Evolutionary conservation across 2,888 invertebrate species (phyloP).

Genomic region (Hirtodrosophila cameraria): DNA sequence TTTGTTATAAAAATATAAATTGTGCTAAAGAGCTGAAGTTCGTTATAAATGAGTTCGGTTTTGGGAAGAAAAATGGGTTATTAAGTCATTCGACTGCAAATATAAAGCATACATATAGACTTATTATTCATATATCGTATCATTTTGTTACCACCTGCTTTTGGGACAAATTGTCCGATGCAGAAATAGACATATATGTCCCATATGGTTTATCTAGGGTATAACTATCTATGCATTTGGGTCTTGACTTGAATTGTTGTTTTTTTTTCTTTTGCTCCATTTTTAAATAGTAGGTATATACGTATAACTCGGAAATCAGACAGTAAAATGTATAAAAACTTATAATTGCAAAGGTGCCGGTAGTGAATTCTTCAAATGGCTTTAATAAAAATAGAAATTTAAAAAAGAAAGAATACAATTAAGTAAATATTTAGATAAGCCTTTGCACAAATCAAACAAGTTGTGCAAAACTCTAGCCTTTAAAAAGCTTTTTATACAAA

Average conservation of each 20-base stretch:
- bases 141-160: conserved; percentile 3
- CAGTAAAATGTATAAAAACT: conserved; percentile 10
- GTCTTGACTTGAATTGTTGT: no score
- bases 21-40: no score
- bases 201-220: no score
- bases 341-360: conserved; percentile 66
- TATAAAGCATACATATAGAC: conserved; percentile 4
- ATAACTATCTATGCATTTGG: no score
- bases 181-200: no score
- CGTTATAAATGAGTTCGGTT: no score
- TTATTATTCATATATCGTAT: conserved; percentile 6
- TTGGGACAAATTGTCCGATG: conserved; percentile 2
- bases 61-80: no score
- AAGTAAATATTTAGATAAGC: conserved; percentile 30
- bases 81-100: neutral
- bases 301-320: neutral
- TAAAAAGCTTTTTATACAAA: conserved; percentile 37
- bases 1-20: no score
- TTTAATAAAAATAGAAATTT: conserved; percentile 74
- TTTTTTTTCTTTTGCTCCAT: conserved; percentile 3
- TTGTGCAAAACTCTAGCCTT: conserved; percentile 47
- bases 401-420: conserved; percentile 30
- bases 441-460: conserved; percentile 30
- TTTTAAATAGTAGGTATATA: no score
- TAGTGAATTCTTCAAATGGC: conserved; percentile 81